phyloP scores from a whole-genome alignment of 2,113 vertebrate species.

The Piliocolobus tephrosceles region DNA sequence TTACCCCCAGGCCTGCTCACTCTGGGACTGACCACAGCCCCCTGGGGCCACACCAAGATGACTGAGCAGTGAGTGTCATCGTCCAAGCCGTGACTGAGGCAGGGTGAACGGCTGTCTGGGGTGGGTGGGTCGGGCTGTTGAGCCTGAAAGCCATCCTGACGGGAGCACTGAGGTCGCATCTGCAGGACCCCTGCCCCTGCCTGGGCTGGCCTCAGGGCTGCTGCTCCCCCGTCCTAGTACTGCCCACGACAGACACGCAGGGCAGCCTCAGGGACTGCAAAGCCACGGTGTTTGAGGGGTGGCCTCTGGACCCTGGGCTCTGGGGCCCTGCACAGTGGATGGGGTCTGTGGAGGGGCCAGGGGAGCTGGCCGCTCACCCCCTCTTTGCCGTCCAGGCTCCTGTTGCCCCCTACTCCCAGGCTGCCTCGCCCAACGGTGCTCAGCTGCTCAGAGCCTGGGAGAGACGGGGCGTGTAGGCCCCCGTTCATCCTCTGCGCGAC shows the following conservation, averaged over 20 bases:
- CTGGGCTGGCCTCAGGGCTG: not conserved
- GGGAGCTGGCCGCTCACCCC: not conserved
- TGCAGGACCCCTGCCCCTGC: accelerated
- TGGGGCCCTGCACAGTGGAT: not conserved
- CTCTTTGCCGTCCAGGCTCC: not conserved
- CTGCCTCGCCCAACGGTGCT: not conserved
- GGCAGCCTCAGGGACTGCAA: not conserved
- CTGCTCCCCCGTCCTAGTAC: not conserved
- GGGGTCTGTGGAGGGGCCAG: not conserved
- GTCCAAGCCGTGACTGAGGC: accelerated
- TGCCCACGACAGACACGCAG: accelerated
- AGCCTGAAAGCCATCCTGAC: not conserved
- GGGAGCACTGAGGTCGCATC: not conserved
- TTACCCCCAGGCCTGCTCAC: accelerated
- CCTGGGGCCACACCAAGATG: accelerated
- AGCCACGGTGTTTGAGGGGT: accelerated
- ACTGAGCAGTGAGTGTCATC: not conserved
- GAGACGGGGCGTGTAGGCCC: not conserved
- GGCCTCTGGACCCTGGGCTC: too few relatives aligned
- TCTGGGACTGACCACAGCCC: not conserved
- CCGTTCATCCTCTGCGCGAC: accelerated
- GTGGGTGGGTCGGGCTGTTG: not conserved
- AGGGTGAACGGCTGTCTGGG: too few relatives aligned
- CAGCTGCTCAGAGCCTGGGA: not conserved
- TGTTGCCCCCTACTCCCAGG: not conserved